A percentile compares a stretch with the other conserved stretches of the same genome.
Conservation (phyloP, 2,113 vertebrate species). For the Sander lucioperca region DNA sequence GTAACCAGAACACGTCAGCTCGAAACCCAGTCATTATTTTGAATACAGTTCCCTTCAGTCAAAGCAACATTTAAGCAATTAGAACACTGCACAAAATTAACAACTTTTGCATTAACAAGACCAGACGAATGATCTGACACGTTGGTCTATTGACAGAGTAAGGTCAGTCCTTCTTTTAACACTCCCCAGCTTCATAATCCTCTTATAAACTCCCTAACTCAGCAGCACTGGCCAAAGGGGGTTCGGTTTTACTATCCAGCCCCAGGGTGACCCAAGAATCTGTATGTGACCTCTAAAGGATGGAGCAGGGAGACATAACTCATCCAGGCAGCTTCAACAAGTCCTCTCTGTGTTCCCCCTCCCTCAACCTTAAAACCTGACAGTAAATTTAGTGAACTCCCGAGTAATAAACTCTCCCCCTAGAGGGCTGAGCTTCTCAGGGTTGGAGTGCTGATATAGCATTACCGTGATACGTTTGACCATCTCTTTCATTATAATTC, state of each 20-base stretch:
- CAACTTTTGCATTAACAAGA: constrained; percentile 24
- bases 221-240: constrained; percentile 62
- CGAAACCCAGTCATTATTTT: not conserved
- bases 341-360: constrained; percentile 62
- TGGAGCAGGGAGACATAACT: constrained; percentile 73
- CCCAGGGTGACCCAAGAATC: constrained; percentile 75
- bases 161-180: constrained; percentile 52
- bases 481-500: constrained; percentile 76
- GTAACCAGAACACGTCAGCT: not conserved
- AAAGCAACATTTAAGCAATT: not conserved
- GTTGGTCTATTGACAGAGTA: constrained; percentile 21
- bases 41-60: not conserved
- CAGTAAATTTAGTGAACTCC: constrained; percentile 74
- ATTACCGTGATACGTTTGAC: constrained; percentile 65
- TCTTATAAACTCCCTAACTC: constrained; percentile 50
- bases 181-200: constrained; percentile 26
- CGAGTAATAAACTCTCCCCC: constrained; percentile 65
- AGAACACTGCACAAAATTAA: constrained; percentile 21
- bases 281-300: constrained; percentile 66
- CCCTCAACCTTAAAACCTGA: constrained; percentile 70
- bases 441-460: constrained; percentile 68
- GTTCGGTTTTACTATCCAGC: constrained; percentile 61
- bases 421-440: constrained; percentile 59
- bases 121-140: constrained; percentile 24
- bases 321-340: constrained; percentile 78